Evolutionary conservation across 1,140 invertebrate species (phyloP).

Genomic region (Drosophila serrata): DNA sequence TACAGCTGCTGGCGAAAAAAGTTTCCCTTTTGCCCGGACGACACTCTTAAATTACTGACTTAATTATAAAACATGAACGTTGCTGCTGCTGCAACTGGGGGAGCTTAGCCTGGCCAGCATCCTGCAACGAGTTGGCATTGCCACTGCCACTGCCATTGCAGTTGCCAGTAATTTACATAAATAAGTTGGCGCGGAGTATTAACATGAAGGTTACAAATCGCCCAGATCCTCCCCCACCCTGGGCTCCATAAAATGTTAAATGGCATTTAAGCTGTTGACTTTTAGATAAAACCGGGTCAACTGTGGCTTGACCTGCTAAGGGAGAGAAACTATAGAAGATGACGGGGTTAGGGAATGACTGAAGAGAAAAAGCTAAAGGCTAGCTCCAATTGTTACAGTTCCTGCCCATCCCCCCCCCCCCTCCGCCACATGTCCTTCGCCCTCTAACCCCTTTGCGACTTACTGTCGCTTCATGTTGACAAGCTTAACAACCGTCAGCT

Average conservation of each 20-base stretch:
- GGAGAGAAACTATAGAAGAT: not conserved
- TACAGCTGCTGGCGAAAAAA: slow-evolving; percentile 63
- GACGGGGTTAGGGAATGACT: not conserved
- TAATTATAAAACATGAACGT: slow-evolving; percentile 81
- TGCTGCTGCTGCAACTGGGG: slow-evolving; percentile 24
- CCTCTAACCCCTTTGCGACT: slow-evolving; percentile 24
- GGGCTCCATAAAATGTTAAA: slow-evolving; percentile 68
- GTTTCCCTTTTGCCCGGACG: slow-evolving; percentile 54
- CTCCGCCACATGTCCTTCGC: slow-evolving; percentile 6
- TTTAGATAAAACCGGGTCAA: slow-evolving; percentile 67
- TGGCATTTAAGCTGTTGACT: slow-evolving; percentile 74
- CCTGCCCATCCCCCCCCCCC: too few species aligned
- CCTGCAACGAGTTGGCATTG: slow-evolving; percentile 30
- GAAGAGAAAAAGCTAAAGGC: not conserved
- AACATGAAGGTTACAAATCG: slow-evolving; percentile 81
- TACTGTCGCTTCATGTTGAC: slow-evolving; percentile 57
- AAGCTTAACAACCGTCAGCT: slow-evolving; percentile 59
- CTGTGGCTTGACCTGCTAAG: slow-evolving; percentile 31
- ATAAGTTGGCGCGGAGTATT: slow-evolving; percentile 68
- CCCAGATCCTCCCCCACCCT: not conserved
- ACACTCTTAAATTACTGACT: slow-evolving; percentile 82
- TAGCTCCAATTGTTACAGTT: slow-evolving; percentile 46
- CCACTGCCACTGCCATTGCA: slow-evolving; percentile 30
- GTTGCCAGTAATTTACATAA: slow-evolving; percentile 77
- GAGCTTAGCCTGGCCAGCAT: slow-evolving; percentile 17